Evolutionary conservation across 2,888 invertebrate genomes (phyloP).

Genomic region (Tinea pellionella): DNA sequence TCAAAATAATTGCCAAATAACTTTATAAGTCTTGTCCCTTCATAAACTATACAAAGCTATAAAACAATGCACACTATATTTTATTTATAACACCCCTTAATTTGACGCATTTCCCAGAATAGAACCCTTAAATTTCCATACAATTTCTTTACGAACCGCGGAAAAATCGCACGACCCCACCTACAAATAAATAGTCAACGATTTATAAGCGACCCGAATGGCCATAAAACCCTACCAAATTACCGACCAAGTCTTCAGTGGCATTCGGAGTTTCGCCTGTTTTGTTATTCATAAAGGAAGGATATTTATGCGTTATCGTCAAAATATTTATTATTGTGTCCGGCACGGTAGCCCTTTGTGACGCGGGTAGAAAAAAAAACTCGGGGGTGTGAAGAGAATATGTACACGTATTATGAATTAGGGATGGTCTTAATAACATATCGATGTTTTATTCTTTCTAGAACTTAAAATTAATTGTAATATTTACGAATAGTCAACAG

Average conservation of each 20-base stretch:
- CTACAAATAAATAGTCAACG: constrained; percentile 50
- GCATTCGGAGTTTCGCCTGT: constrained; percentile 32
- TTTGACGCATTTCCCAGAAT: constrained; percentile 8
- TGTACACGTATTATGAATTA: constrained; percentile 21
- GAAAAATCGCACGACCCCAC: constrained; percentile 41
- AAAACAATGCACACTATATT: not conserved
- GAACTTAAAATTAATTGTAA: no score
- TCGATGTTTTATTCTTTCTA: no score
- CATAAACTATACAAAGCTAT: not conserved
- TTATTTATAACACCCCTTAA: not conserved
- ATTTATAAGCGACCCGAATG: constrained; percentile 55
- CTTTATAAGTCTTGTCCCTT: no score
- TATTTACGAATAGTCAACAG: no score
- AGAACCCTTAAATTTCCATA: constrained; percentile 19
- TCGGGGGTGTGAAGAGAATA: constrained; percentile 53
- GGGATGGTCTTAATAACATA: constrained; percentile 24
- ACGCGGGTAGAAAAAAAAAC: constrained; percentile 50
- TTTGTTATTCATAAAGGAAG: constrained; percentile 66
- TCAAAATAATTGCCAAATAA: no score
- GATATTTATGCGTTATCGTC: constrained; percentile 68
- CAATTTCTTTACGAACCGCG: constrained; percentile 26
- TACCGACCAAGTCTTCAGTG: constrained; percentile 46
- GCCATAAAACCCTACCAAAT: constrained; percentile 56
- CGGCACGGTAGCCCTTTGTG: constrained; percentile 60
- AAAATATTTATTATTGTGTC: constrained; percentile 70